Conservation (phyloP, 2,113 vertebrate species). For the Callospermophilus lateralis region DNA sequence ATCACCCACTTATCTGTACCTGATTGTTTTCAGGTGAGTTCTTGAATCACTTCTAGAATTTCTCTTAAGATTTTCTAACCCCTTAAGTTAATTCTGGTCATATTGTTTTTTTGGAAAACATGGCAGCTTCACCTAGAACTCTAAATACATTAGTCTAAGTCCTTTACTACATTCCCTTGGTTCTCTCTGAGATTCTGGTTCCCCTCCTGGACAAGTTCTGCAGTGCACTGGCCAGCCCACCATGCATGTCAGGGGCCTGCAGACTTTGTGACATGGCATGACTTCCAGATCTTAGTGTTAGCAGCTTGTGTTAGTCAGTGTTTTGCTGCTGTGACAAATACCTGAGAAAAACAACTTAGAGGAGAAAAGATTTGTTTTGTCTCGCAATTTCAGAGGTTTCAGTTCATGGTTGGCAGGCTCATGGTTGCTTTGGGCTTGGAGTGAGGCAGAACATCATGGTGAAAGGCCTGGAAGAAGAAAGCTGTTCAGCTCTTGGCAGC, state of each 20-base stretch:
- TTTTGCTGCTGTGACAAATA: too few relatives aligned
- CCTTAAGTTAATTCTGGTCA: not conserved
- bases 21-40: not conserved
- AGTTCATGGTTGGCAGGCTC: too few relatives aligned
- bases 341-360: too few relatives aligned
- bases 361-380: too few relatives aligned
- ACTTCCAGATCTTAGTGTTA: not conserved
- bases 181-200: not conserved
- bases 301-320: too few relatives aligned
- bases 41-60: not conserved
- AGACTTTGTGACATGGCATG: too few relatives aligned
- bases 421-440: too few relatives aligned
- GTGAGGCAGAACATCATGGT: too few relatives aligned
- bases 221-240: not conserved
- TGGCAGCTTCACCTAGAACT: not conserved
- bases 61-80: not conserved
- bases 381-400: too few relatives aligned
- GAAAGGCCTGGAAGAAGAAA: too few relatives aligned
- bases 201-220: too few relatives aligned
- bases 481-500: too few relatives aligned
- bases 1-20: not conserved
- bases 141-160: not conserved
- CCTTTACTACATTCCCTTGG: not conserved
- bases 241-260: rapidly evolving
- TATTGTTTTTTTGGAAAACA: not conserved